Evolutionary conservation across 2,113 vertebrate genomes (phyloP), one percentile per base, ranked within the genome.

Genomic region (Oncorhynchus mykiss): DNA sequence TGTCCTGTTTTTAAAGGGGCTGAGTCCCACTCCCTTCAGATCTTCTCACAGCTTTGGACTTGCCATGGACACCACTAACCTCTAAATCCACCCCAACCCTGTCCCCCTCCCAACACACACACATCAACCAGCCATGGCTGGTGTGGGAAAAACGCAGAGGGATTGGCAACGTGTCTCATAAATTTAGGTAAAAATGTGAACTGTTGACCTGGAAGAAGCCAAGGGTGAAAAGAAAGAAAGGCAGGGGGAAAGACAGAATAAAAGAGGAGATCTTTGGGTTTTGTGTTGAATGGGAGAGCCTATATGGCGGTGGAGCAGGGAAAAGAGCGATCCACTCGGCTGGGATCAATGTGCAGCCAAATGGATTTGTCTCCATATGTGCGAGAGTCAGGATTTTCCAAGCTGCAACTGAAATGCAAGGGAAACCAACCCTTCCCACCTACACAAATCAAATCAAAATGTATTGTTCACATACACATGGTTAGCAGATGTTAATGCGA

Each of bases 1-100:
- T 89, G 87, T 87, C 87, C 86, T 86, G 68, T 65, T 79, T 70
- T 71, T 75, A 75, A 75, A 75, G 78, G 78, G 72, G 78, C 72
- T 57, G 16, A 24, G 68, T 45, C 78, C 67, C 62, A 51, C 25
- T 62, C 60, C 34, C 59, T 22, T 25, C 54, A 54, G 57, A 31
- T 22, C 67, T 72, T 70, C 27, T 51, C 57, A 12, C 29, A 69
- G 66, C 18, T 25, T 18, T 11, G 39, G 39, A 57, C 25, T 51
- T 5, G 65, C 45, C 66, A 62, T 24, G 39, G 29, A 25, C 62
- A 57, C 65, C n/a, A 64, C 59, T 13, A 62, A 16, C 49, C 49
- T 5, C 49, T 16, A 54, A 14, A 54, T 54, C 51, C 51, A 18
- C 51, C 51, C 51, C 51, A 54, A 64, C 62, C 31, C 22, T 12